Conservation (phyloP, 2,113 vertebrate genomes). For the Arenaria interpres region DNA sequence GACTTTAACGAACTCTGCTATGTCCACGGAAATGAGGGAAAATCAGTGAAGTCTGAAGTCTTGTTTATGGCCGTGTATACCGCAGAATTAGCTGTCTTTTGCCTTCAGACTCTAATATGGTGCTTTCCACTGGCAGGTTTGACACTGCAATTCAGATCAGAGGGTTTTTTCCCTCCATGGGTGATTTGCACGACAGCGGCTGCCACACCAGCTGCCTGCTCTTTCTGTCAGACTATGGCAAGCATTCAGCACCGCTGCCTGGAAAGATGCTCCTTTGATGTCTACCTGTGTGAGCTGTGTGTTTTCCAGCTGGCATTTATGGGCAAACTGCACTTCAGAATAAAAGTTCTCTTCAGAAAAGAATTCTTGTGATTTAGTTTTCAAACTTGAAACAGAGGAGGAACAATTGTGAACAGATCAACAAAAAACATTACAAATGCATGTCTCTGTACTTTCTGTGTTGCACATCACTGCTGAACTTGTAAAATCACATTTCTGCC, state of each 20-base stretch:
- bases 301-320: background rate
- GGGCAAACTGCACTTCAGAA: background rate
- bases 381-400: background rate
- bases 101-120: background rate
- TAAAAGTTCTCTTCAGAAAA: background rate
- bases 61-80: background rate
- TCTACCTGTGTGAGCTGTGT: background rate
- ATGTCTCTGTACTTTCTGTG: background rate
- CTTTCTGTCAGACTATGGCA: background rate
- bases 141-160: background rate
- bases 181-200: background rate
- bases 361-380: background rate
- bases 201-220: background rate
- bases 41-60: background rate
- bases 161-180: background rate
- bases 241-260: background rate
- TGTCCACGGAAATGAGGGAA: background rate
- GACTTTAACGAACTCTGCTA: background rate
- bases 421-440: background rate
- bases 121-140: background rate
- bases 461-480: background rate
- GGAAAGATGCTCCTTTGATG: background rate
- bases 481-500: background rate
- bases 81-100: background rate
- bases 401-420: background rate